phyloP scores from a whole-genome alignment of 2,888 invertebrate genomes.

The Metacarcinus magister region DNA sequence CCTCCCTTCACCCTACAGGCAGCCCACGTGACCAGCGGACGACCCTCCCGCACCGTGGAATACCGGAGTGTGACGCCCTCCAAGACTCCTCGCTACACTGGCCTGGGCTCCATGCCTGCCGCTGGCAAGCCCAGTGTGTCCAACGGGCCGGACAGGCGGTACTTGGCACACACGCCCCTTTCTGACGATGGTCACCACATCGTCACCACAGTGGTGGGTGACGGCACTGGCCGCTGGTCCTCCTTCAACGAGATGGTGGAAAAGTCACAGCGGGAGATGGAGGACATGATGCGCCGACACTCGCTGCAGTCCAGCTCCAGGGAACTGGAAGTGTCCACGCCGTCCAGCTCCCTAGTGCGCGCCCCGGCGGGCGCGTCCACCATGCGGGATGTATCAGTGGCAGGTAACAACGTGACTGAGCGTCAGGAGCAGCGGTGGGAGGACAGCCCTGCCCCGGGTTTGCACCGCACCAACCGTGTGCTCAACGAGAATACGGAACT shows the following conservation, averaged over 20 bases:
- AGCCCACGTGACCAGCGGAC: constrained; percentile 60
- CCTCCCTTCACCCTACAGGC: constrained; percentile 68
- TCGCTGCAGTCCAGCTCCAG: constrained; percentile 76
- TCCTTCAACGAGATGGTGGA: constrained; percentile 82
- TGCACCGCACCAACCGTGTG: constrained; percentile 79
- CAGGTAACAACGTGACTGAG: constrained; percentile 80
- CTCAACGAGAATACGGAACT: constrained; percentile 77
- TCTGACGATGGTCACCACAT: not conserved
- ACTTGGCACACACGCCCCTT: constrained; percentile 73
- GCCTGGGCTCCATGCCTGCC: constrained; percentile 1
- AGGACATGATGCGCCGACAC: constrained; percentile 82
- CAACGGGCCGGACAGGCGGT: constrained; percentile 64
- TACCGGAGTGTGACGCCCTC: constrained; percentile 68
- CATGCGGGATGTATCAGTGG: constrained; percentile 71
- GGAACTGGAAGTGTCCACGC: constrained; percentile 68
- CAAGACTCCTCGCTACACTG: not conserved
- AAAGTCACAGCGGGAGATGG: constrained; percentile 81
- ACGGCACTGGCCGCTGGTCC: constrained; percentile 74
- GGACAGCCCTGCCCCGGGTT: constrained; percentile 79
- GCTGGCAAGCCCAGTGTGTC: not conserved
- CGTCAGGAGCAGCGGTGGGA: constrained; percentile 81
- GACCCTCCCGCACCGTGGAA: constrained; percentile 48
- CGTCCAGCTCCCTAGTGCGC: constrained; percentile 16
- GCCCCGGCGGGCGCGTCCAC: constrained; percentile 75
- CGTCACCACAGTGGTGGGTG: constrained; percentile 8